Evolutionary conservation across 2,797 vertebrate species (phyloP), one percentile per base, ranked within the genome.

Genomic region (Rhadinocentrus ornatus): DNA sequence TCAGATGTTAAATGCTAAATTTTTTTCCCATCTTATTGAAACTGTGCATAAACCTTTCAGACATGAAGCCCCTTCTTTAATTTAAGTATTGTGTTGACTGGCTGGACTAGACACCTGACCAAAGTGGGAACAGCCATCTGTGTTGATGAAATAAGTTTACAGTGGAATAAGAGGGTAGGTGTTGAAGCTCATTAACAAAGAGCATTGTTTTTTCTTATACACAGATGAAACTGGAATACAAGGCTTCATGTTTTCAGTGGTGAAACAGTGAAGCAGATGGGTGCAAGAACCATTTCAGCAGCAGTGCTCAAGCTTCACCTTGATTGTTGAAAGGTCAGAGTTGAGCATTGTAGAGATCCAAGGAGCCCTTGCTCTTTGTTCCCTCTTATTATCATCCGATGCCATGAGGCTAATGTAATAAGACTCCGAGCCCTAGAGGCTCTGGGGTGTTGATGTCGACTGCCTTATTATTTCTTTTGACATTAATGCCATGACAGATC

Each of bases 381-480:
- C 62, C 4, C 62, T 52, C 31, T 70, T 72, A 44, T 79, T 62
- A 81, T 79, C 35, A 1, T 69, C 58, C 65, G 35, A 77, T n/a
- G 18, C 50, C 27, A 16, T 75, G 69, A 81, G 73, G 71, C 66
- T 77, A 71, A 86, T 85, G 83, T 81, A 76, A 79, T 61, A 54
- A 52, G 69, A 69, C 39, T 74, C 77, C 62, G 0, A 2, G 7
- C 76, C 71, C 73, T 6, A 1, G 11, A 77, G 39, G 41, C 78
- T 79, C 67, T 18, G 31, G 39, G 57, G 66, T 78, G 70, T 65
- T 37, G 55, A 71, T 74, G 82, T 83, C 52, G 24, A 64, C 61
- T 26, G 48, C 35, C 66, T 72, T 70, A 73, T 87, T 76, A 83
- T 86, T 75, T 75, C 75, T 75, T 66, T 22, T 84, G 80, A 77